Evolutionary conservation across 2,888 invertebrate species (phyloP).

Genomic region (Gibbula magus): DNA sequence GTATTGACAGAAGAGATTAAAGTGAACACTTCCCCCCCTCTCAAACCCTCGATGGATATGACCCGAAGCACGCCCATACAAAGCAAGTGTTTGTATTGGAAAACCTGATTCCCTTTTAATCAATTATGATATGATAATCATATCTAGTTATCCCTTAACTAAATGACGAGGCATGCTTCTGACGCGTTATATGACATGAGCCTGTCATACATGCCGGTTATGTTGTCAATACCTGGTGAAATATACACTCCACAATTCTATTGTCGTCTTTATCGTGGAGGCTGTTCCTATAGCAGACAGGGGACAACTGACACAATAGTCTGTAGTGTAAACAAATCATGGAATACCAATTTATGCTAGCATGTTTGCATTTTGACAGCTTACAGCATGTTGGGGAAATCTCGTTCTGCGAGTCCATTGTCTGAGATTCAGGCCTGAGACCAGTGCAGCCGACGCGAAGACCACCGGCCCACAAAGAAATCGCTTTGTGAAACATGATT

Average conservation of each 20-base stretch:
- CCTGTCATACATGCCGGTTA: not conserved
- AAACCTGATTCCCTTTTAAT: constrained; percentile 23
- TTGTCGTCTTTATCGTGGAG: not conserved
- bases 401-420: not conserved
- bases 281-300: not conserved
- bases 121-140: constrained; percentile 27
- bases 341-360: constrained; percentile 9
- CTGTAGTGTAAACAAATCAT: not conserved
- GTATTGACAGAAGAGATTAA: constrained; percentile 13
- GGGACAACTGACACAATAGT: constrained; percentile 10
- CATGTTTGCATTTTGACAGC: constrained; percentile 20
- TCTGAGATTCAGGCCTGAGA: not conserved
- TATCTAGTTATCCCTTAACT: constrained; percentile 20
- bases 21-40: constrained; percentile 12
- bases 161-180: constrained; percentile 1
- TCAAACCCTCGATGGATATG: constrained; percentile 4
- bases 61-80: constrained; percentile 10
- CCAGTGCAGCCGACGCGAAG: no score
- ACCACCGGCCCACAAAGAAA: not conserved
- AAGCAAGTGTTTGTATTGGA: constrained; percentile 18
- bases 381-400: constrained; percentile 3
- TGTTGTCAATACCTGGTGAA: not conserved
- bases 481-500: not conserved
- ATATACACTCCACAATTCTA: not conserved
- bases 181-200: not conserved